These are phyloP conservation scores for Unio pictorum DNA, from an alignment of 2,888 invertebrate species.

Conservation along the genomic window DNA sequence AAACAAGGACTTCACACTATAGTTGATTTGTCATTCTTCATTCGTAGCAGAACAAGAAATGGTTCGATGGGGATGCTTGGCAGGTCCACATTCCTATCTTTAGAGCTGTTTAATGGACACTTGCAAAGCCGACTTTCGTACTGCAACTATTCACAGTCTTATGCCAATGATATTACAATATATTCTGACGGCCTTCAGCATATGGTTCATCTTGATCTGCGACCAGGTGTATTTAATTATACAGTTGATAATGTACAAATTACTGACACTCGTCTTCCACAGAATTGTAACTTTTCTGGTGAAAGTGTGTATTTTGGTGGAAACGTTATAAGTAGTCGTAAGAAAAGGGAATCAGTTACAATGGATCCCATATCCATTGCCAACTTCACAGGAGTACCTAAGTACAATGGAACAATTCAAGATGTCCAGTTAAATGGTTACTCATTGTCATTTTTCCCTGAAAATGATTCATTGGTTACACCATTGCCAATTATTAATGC, in stretches of 20 bases:
- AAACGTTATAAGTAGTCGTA: conserved; percentile 5
- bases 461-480: conserved; percentile 13
- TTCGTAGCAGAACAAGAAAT: conserved; percentile 85
- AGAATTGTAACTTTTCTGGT: conserved; percentile 32
- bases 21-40: conserved; percentile 73
- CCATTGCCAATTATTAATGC: conserved; percentile 11
- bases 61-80: conserved; percentile 90
- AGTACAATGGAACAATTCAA: conserved; percentile 91
- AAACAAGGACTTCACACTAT: conserved; percentile 11
- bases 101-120: conserved; percentile 42
- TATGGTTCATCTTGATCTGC: conserved; percentile 79
- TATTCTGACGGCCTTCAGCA: conserved; percentile 90
- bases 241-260: conserved; percentile 20
- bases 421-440: conserved; percentile 85
- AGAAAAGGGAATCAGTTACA: conserved; percentile 76
- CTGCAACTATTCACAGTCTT: conserved; percentile 13
- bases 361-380: conserved; percentile 26
- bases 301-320: conserved; percentile 39
- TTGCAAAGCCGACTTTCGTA: conserved; percentile 31
- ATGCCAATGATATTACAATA: conserved; percentile 75
- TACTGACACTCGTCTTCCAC: not conserved
- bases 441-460: conserved; percentile 44
- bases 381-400: conserved; percentile 53
- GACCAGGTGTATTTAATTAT: conserved; percentile 19
- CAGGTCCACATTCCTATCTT: conserved; percentile 67